These are phyloP conservation scores for Poliocrania exsul DNA, from an alignment of 2,797 vertebrate species.

Conservation along the genomic window DNA sequence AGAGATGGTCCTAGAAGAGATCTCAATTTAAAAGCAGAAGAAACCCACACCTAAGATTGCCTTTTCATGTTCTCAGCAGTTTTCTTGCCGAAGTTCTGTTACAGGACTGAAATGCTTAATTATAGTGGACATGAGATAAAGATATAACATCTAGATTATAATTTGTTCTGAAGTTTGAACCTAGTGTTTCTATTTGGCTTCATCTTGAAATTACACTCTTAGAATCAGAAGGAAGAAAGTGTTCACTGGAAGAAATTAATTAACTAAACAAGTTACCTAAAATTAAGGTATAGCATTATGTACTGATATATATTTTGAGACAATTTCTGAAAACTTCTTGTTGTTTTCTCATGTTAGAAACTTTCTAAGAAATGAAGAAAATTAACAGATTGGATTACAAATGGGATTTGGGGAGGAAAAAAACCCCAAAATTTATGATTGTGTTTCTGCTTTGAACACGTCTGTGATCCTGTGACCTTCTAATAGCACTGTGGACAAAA, in stretches of 20 bases:
- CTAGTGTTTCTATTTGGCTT: neutral
- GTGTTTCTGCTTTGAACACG: neutral
- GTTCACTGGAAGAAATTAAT: neutral
- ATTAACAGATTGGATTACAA: neutral
- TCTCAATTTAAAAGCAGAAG: neutral
- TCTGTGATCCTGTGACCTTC: neutral
- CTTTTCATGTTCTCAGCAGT: neutral
- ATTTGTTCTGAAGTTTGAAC: neutral
- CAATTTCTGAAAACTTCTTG: neutral
- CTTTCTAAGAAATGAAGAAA: neutral
- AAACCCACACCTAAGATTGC: neutral
- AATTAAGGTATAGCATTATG: neutral
- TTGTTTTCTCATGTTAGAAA: neutral
- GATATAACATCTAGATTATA: neutral
- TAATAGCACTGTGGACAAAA: neutral
- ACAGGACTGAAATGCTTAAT: neutral
- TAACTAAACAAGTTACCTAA: neutral
- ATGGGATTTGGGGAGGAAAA: neutral
- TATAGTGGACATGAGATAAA: neutral
- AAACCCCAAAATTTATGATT: accelerated
- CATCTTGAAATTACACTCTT: neutral
- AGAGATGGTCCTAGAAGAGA: neutral
- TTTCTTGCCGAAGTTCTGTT: neutral
- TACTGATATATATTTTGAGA: neutral
- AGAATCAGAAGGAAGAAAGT: neutral